Conservation (phyloP, 2,113 vertebrate species). For the Castor canadensis region DNA sequence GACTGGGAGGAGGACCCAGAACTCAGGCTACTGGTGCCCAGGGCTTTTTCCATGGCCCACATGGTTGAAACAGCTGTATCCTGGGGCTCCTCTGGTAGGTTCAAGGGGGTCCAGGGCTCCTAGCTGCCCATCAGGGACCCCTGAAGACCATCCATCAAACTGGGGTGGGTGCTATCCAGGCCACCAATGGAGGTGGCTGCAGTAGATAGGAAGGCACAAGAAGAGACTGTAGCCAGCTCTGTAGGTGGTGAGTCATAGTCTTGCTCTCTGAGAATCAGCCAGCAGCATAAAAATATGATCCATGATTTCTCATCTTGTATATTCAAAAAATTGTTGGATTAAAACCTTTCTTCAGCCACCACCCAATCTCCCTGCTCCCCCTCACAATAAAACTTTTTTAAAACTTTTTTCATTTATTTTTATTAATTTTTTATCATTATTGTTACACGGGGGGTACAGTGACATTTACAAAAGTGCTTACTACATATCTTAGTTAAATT, state of each 20-base stretch:
- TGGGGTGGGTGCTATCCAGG: background rate
- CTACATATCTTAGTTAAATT: no score
- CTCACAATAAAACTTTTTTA: background rate
- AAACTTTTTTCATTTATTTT: no score
- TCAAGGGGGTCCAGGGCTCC: background rate
- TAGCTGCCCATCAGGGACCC: background rate
- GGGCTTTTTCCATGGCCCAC: background rate
- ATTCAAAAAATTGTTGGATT: background rate
- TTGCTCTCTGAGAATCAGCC: no score
- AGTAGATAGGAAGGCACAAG: background rate
- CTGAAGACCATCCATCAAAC: background rate
- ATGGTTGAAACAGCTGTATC: no score
- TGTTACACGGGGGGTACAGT: no score
- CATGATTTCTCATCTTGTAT: background rate
- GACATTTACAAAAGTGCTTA: no score
- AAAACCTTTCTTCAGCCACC: background rate
- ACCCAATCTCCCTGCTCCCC: no score
- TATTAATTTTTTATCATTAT: no score
- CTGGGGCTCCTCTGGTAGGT: background rate
- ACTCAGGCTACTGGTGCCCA: background rate
- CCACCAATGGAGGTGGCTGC: no score
- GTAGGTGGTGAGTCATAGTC: accelerated
- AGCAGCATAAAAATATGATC: background rate
- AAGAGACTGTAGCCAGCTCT: accelerated
- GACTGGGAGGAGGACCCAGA: background rate